These are phyloP conservation scores for Pollenia labialis DNA, from an alignment of 2,888 invertebrate genomes.

Conservation along the genomic window DNA sequence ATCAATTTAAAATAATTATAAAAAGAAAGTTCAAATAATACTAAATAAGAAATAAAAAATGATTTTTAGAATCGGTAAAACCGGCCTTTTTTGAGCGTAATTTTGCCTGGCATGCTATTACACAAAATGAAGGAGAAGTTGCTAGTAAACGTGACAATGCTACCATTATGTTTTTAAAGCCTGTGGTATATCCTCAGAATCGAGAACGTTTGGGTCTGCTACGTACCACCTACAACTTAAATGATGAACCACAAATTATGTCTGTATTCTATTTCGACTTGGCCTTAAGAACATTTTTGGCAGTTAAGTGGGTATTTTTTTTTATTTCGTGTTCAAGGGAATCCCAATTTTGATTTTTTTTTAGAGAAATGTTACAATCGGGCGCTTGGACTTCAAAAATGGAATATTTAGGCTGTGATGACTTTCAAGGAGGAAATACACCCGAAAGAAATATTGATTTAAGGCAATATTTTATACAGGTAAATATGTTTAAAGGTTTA, in stretches of 20 bases:
- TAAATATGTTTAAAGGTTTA: slow-evolving; percentile 77
- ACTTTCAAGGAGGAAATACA: slow-evolving; percentile 90
- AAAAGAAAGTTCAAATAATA: too few species aligned
- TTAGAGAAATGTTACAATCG: slow-evolving; percentile 88
- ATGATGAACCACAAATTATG: slow-evolving; percentile 89
- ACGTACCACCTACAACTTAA: slow-evolving; percentile 89
- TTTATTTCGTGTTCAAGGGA: background rate
- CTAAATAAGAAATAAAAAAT: background rate
- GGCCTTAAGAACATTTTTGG: slow-evolving; percentile 88
- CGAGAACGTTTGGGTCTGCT: slow-evolving; percentile 89
- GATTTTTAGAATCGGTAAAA: slow-evolving; percentile 86
- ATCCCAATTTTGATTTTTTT: slow-evolving; percentile 58
- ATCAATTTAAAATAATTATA: too few species aligned
- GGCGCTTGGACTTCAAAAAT: slow-evolving; percentile 90
- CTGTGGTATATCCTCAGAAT: slow-evolving; percentile 88
- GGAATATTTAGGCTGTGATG: slow-evolving; percentile 91
- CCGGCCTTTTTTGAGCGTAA: slow-evolving; percentile 92
- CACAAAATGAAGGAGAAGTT: slow-evolving; percentile 90
- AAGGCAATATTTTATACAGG: slow-evolving; percentile 88
- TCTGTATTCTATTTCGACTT: slow-evolving; percentile 96
- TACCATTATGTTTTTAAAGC: slow-evolving; percentile 90
- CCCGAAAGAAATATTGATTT: slow-evolving; percentile 90
- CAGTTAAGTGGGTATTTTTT: slow-evolving; percentile 87
- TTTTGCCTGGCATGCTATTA: slow-evolving; percentile 94
- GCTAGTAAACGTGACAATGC: slow-evolving; percentile 91